Evolutionary conservation across 92 coral and sea anemone genomes (phyloP).

Genomic region (Palythoa grandis): DNA sequence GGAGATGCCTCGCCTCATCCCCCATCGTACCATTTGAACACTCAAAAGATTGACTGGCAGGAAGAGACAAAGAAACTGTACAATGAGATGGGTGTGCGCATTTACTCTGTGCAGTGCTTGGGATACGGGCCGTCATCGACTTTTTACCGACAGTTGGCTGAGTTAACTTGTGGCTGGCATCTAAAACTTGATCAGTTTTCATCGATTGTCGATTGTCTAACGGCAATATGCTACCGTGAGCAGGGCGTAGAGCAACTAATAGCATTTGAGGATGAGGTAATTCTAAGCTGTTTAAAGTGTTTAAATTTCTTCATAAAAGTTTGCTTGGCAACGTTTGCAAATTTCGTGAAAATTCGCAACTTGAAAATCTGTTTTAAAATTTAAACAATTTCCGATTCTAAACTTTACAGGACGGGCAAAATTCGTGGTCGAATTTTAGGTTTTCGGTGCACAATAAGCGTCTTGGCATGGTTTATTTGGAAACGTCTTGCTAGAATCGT

Average conservation of each 20-base stretch:
- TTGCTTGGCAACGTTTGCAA: background rate
- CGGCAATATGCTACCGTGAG: slow-evolving; percentile 94
- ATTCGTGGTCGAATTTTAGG: too few species aligned
- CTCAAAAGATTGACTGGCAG: slow-evolving; percentile 90
- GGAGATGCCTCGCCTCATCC: slow-evolving; percentile 98
- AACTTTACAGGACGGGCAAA: too few species aligned
- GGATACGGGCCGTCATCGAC: slow-evolving; percentile 74
- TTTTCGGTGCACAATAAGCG: too few species aligned
- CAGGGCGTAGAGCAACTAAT: slow-evolving; percentile 86
- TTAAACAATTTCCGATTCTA: too few species aligned
- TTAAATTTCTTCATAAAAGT: background rate
- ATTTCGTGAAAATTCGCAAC: too few species aligned
- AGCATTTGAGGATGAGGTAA: slow-evolving; percentile 89
- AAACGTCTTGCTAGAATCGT: too few species aligned
- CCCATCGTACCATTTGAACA: slow-evolving; percentile 83
- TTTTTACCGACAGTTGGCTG: slow-evolving; percentile 90
- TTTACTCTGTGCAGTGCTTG: slow-evolving; percentile 90
- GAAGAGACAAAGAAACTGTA: slow-evolving; percentile 90
- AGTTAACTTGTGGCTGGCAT: slow-evolving; percentile 93
- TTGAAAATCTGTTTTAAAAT: too few species aligned
- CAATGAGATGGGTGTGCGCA: slow-evolving; percentile 88
- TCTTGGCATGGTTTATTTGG: too few species aligned
- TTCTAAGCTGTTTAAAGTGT: slow-evolving; percentile 33
- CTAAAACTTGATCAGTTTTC: slow-evolving; percentile 95
- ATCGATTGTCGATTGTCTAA: slow-evolving; percentile 90